Conservation (phyloP, 2,113 vertebrate species). For the Scytalopus superciliaris region DNA sequence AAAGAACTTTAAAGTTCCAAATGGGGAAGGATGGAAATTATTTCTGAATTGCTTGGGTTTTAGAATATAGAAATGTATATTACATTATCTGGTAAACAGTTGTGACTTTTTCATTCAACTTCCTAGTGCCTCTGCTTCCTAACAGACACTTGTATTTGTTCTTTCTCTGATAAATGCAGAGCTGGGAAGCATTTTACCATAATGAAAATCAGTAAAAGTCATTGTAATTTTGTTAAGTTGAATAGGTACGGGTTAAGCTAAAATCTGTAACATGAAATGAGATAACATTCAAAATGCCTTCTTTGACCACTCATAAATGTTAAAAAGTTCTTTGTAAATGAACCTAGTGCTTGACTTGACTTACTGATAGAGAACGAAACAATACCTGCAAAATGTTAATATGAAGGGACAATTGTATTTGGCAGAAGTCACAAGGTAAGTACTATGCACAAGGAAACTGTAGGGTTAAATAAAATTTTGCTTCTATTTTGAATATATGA, state of each 20-base stretch:
- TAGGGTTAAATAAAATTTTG: not conserved
- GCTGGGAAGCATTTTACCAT: not conserved
- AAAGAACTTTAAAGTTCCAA: not conserved
- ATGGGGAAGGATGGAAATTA: not conserved
- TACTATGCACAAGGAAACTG: not conserved
- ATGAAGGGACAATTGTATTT: not conserved
- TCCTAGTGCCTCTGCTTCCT: not conserved
- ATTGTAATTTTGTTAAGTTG: not conserved
- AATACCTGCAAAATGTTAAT: not conserved
- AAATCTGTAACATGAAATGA: not conserved
- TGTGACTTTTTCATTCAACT: not conserved
- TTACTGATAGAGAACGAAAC: not conserved
- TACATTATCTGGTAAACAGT: not conserved
- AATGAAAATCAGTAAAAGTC: not conserved
- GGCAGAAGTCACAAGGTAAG: not conserved
- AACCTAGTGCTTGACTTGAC: not conserved
- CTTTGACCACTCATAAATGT: not conserved
- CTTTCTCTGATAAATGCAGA: not conserved
- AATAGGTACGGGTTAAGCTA: not conserved
- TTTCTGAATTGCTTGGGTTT: not conserved
- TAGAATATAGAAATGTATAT: not conserved
- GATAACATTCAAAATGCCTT: not conserved
- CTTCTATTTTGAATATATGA: not conserved
- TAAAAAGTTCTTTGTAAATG: not conserved
- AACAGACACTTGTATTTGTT: not conserved